These are phyloP conservation scores for Cotesia glomerata DNA, from an alignment of 1,140 invertebrate genomes.

Conservation along the genomic window DNA sequence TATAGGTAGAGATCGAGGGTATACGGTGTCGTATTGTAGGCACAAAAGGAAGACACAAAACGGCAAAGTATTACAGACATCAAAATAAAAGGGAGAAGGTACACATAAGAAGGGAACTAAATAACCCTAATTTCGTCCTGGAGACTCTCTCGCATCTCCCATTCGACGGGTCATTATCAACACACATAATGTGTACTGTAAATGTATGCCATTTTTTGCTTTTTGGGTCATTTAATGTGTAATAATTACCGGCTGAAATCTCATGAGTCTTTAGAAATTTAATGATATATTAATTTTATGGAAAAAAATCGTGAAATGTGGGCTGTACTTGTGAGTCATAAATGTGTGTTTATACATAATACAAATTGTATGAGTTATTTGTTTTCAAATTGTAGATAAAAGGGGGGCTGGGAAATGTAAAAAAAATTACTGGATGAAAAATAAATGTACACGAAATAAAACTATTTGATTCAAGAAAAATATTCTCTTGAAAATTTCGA, in stretches of 20 bases:
- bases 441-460: too few species aligned
- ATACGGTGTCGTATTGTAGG: too few species aligned
- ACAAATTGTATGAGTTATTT: too few species aligned
- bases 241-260: conserved; percentile 40
- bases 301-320: too few species aligned
- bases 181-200: conserved; percentile 32
- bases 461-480: too few species aligned
- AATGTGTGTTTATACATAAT: too few species aligned
- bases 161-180: conserved; percentile 57
- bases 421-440: too few species aligned
- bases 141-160: conserved; percentile 35
- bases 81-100: conserved; percentile 16
- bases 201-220: conserved; percentile 6
- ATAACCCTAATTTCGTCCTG: conserved; percentile 58
- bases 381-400: too few species aligned
- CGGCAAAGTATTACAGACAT: not conserved
- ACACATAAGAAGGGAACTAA: conserved; percentile 43
- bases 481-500: too few species aligned
- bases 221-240: conserved; percentile 37
- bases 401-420: too few species aligned
- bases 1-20: not conserved
- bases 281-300: too few species aligned
- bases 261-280: not conserved
- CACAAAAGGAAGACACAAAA: not conserved
- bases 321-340: too few species aligned